Evolutionary conservation across 1,140 invertebrate genomes (phyloP).

Genomic region (Solen grandis): DNA sequence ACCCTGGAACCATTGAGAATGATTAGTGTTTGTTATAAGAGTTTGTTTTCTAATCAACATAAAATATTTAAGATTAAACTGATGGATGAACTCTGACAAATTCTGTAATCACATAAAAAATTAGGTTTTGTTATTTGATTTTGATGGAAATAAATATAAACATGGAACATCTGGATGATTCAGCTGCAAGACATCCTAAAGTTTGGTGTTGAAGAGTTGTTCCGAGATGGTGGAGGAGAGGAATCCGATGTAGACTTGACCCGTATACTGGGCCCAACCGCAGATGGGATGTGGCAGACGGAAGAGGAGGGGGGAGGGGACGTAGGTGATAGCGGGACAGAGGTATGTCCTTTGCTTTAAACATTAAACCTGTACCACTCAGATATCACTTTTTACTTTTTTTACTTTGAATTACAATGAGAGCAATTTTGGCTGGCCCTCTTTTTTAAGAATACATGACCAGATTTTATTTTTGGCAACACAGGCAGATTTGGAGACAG

Average conservation of each 20-base stretch:
- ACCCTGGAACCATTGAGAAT: too few species aligned
- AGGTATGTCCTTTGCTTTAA: neutral
- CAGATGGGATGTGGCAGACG: conserved; percentile 70
- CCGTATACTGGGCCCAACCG: conserved; percentile 68
- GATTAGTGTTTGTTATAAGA: too few species aligned
- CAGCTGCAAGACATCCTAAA: conserved; percentile 80
- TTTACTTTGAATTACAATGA: too few species aligned
- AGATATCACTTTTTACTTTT: too few species aligned
- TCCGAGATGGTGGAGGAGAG: conserved; percentile 62
- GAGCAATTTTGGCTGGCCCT: too few species aligned
- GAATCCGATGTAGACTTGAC: conserved; percentile 71
- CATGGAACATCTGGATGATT: too few species aligned
- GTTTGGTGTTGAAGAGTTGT: conserved; percentile 78
- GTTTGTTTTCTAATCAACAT: too few species aligned
- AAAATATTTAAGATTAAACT: too few species aligned
- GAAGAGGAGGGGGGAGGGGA: conserved; percentile 17
- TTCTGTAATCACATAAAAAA: too few species aligned
- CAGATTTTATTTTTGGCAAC: neutral
- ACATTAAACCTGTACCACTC: neutral
- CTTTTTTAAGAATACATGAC: neutral
- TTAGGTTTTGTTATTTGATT: too few species aligned
- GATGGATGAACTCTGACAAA: too few species aligned
- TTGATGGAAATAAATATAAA: too few species aligned
- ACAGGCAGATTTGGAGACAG: conserved; percentile 47
- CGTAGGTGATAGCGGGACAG: conserved; percentile 27